phyloP scores from a whole-genome alignment of 1,140 invertebrate genomes.

The Drosophila murphyi region DNA sequence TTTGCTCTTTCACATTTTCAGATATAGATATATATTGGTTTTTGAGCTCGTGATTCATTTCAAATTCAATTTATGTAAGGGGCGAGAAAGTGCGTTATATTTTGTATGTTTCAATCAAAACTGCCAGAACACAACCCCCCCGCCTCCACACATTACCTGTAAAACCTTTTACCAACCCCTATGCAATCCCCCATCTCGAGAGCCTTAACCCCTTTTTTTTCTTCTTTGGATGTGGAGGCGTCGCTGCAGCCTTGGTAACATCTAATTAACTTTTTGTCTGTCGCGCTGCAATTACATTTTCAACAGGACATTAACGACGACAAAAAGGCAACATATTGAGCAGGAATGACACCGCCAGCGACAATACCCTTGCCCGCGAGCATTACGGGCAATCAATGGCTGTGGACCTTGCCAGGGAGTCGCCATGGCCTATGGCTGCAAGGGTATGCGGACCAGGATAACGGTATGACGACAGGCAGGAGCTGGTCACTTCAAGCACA shows the following conservation, averaged over 20 bases:
- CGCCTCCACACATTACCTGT: neutral
- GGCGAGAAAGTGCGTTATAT: constrained; percentile 7
- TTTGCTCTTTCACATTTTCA: constrained; percentile 41
- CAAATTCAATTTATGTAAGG: neutral
- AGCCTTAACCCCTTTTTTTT: constrained; percentile 10
- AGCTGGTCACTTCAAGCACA: constrained; percentile 36
- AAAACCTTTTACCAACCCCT: constrained; percentile 25
- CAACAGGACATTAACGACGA: constrained; percentile 50
- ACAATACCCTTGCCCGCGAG: constrained; percentile 12
- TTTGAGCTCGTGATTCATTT: constrained; percentile 43
- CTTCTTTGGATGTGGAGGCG: neutral
- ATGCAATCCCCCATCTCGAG: neutral
- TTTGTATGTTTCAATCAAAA: constrained; percentile 56
- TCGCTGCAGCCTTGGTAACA: constrained; percentile 56
- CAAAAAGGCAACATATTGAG: neutral
- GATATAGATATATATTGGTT: neutral
- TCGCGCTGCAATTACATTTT: constrained; percentile 63
- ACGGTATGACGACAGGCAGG: constrained; percentile 31
- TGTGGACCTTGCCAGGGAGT: neutral
- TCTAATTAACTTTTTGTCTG: constrained; percentile 65
- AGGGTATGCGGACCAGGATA: constrained; percentile 26
- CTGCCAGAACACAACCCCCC: too few species aligned
- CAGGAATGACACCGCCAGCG: neutral
- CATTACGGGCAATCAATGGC: neutral
- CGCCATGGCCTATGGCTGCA: neutral